Evolutionary conservation across 2,113 vertebrate species (phyloP).

Genomic region (Heptranchias perlo): DNA sequence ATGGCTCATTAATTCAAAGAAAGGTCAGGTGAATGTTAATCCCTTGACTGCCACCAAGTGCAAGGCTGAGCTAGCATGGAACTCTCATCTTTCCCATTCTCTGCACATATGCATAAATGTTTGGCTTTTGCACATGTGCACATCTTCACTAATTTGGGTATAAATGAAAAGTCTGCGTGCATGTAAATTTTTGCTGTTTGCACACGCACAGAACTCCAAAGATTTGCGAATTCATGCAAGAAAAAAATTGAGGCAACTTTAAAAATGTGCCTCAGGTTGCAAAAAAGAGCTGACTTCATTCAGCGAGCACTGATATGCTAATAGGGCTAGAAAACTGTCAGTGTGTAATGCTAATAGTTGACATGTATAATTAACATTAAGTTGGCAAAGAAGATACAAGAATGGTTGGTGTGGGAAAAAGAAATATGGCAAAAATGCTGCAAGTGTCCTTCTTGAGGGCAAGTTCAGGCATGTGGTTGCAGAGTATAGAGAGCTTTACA

Average conservation of each 20-base stretch:
- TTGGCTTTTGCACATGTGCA: not conserved
- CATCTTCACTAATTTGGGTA: not conserved
- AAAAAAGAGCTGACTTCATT: not conserved
- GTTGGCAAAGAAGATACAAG: not conserved
- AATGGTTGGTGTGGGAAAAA: not conserved
- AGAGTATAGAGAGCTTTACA: not conserved
- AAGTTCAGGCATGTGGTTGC: not conserved
- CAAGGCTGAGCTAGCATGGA: not conserved
- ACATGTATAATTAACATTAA: not conserved
- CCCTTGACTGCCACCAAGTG: not conserved
- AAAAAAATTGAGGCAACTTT: not conserved
- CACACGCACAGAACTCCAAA: not conserved
- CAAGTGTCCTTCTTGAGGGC: not conserved
- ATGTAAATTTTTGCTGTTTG: not conserved
- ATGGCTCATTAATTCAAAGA: not conserved
- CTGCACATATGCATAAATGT: not conserved
- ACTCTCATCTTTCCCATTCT: not conserved
- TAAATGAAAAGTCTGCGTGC: not conserved
- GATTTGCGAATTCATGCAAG: not conserved
- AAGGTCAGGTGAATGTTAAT: not conserved
- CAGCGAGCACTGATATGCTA: not conserved
- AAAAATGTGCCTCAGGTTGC: not conserved
- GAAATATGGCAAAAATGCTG: slow-evolving; percentile 1
- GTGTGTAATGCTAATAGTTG: not conserved
- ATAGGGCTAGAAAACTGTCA: not conserved